Evolutionary conservation across 2,113 vertebrate genomes (phyloP), one percentile per base, ranked within the genome.

Genomic region (Myotis yumanensis): DNA sequence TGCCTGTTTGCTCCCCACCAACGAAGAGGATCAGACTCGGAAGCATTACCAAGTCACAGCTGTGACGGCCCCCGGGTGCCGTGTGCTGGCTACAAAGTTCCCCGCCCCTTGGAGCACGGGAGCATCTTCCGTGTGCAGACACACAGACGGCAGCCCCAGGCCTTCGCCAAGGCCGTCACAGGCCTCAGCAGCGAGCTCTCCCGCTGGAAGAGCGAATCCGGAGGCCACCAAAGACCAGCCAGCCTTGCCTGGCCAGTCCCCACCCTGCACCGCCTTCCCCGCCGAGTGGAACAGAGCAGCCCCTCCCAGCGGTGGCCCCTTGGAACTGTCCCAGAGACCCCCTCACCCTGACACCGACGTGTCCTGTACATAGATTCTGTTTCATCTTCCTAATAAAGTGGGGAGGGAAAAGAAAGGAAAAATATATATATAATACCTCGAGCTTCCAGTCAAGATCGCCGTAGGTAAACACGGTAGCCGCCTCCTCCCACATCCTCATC

Each of bases 21-120:
- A 99, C 98, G 99, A 99, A 95, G 99, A 99, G 97, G 99, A 99
- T 96, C 99, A 99, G 97, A 0, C 98, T 99, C 51, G 99, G 99
- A 2, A 99, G 99, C 98, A 99, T 99, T 96, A 99, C 99, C 95
- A 98, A 99, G 64, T 99, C 99, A 62, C 99, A 99, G 97, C 40
- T 99, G 69, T 95, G 89, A 99, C 99, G 64, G 99, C 94, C 99
- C 99, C 0, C 99, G 99, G 97, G 99, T 99, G 92, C 48, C 99
- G 9, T 99, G 99, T 95, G 99, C 99, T 0, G 99, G 99, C 6
- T 99, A 99, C 83, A 99, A 99, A 77, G 99, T 99, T 12, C 99
- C 99, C 0, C 99, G 99, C 95, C 99, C 99, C 0, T 95, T 99
- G 77, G 99, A 99, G 40, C 99, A 99, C 83, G 99, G 99, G 97